Evolutionary conservation across 2,113 vertebrate genomes (phyloP), one percentile per base, ranked within the genome.

Genomic region (Setophaga coronata): DNA sequence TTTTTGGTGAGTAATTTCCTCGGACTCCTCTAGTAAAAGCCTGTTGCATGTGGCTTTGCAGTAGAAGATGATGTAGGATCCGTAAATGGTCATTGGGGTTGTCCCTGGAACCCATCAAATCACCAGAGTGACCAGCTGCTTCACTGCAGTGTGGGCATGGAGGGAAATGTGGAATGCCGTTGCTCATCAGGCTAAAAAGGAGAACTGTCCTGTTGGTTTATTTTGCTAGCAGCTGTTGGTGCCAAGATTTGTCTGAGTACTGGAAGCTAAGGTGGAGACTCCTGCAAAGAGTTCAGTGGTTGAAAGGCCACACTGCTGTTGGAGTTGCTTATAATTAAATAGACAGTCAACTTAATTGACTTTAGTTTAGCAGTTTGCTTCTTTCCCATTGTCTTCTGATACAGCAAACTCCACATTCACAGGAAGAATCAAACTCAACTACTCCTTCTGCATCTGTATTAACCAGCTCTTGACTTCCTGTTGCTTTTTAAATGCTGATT

Each of bases 1-100:
- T 56, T 91, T 95, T 25, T 56, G 97, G 97, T 97, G 89, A 97
- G 97, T 97, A 97, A 62, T 60, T 87, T 23, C 48, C 62, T 73
- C 4, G 1, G 64, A 36, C 58, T 84, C 56, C 33, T 61, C 18
- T 51, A 18, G 31, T 54, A 34, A 69, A 88, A 80, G 47, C 74
- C 38, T 86, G 76, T 73, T 91, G 69, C 40, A 50, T 16, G 36
- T 78, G 20, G 3, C 51, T 40, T 67, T 50, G 82, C 77, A 90
- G 34, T 31, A 12, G 45, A 56, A 61, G 54, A 72, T 36, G 29
- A 18, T 71, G 21, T 8, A 45, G 47, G 31, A 19, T 56, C 36
- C 29, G 1, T 38, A 71, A 84, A 48, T 28, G 16, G 14, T 76
- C 7, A 7, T 33, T 69, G 57, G 20, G 24, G 5, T 31, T 85